These are phyloP conservation scores for Bradypus variegatus DNA, from an alignment of 2,797 vertebrate genomes.

Conservation along the genomic window DNA sequence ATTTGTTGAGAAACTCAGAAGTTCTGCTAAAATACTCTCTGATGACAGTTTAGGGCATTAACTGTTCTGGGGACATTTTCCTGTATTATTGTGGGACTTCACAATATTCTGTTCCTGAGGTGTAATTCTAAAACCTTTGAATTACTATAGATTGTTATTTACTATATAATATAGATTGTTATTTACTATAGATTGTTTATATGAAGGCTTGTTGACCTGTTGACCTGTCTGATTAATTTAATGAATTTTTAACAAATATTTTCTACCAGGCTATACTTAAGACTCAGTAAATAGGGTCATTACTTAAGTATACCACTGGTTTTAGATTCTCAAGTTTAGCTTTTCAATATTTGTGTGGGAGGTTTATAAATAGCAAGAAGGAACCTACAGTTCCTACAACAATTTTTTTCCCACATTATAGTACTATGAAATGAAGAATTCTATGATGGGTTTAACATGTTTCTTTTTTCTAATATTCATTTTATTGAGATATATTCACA, in stretches of 20 bases:
- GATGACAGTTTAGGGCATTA: background rate
- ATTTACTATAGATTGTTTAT: background rate
- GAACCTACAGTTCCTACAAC: conserved; percentile 19
- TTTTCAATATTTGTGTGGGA: conserved; percentile 29
- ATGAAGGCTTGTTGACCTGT: conserved; percentile 8
- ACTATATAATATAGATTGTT: background rate
- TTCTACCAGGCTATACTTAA: background rate
- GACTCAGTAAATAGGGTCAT: conserved; percentile 5
- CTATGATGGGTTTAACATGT: background rate
- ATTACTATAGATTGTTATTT: background rate
- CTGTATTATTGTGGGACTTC: background rate
- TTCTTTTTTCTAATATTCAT: too few species aligned
- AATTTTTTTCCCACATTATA: background rate
- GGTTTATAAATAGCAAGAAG: background rate
- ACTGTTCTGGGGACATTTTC: background rate
- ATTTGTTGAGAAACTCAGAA: background rate
- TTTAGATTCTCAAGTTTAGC: conserved; percentile 29
- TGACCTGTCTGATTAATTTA: background rate
- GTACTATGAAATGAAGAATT: background rate
- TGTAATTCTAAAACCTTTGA: background rate
- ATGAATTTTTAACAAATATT: background rate
- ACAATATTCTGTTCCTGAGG: background rate
- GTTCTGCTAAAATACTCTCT: conserved; percentile 5
- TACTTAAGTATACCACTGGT: conserved; percentile 27
- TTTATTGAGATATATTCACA: too few species aligned